A percentile compares a stretch with the other conserved stretches of the same genome.
These are phyloP conservation scores for Osmoderma eremita DNA, from an alignment of 2,888 invertebrate species.

Conservation along the genomic window DNA sequence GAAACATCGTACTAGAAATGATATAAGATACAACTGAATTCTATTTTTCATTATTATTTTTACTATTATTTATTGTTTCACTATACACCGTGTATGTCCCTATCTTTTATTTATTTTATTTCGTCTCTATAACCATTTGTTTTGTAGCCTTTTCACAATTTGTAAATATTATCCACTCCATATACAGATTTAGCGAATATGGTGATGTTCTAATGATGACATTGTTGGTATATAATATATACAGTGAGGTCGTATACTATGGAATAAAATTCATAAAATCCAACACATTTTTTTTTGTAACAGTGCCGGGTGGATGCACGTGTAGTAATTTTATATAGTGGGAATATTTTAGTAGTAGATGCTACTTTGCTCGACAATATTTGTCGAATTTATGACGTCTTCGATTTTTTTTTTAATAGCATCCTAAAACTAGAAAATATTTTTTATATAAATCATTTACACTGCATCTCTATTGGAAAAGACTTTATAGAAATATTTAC, in stretches of 20 bases:
- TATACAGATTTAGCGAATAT: constrained; percentile 26
- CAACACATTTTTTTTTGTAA: too few species aligned
- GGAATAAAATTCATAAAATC: too few species aligned
- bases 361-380: too few species aligned
- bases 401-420: too few species aligned
- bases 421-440: background rate
- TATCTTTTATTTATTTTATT: background rate
- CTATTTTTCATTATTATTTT: background rate
- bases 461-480: too few species aligned
- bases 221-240: background rate
- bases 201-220: constrained; percentile 12
- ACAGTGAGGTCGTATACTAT: background rate
- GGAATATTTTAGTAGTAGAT: too few species aligned
- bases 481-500: too few species aligned
- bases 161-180: constrained; percentile 3
- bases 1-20: constrained; percentile 1
- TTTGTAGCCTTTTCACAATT: background rate
- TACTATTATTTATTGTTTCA: background rate
- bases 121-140: background rate
- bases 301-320: too few species aligned
- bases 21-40: background rate
- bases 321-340: too few species aligned
- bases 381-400: too few species aligned
- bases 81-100: background rate
- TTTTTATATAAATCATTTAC: too few species aligned